Evolutionary conservation across 2,797 vertebrate species (phyloP), one percentile per base, ranked within the genome.

Genomic region (Parambassis ranga): DNA sequence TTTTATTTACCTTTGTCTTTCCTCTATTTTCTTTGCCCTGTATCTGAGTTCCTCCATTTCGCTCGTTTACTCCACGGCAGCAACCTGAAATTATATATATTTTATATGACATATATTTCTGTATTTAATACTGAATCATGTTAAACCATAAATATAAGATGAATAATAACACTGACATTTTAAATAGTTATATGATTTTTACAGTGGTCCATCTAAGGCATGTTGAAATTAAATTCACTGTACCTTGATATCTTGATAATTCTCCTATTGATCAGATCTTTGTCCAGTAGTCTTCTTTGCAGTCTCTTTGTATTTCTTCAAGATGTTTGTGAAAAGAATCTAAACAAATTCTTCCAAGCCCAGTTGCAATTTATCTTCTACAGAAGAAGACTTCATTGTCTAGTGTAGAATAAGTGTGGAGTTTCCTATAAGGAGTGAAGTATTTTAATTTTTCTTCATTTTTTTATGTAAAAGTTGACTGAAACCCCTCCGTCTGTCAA

Each of bases 1-100:
- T 38, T n/a, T n/a, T n/a, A n/a, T n/a, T 72, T 84, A 93, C 92
- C 77, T 88, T 75, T 92, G 91, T 37, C 91, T 73, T 9, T 43
- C 65, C 4, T 92, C 88, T 65, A 88, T 82, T 39, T 89, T 90
- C 20, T 67, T 76, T 14, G 70, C 76, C 75, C 92, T 76, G 10
- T 62, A 26, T 77, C 64, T 91, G 0, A 91, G 16, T 0, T 91
- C 90, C 24, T 91, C 92, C 91, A 92, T 91, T 18, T 37, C 75
- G 35, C 23, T 52, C 5, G 24, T 38, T 26, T 52, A 46, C 11
- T 39, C 26, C 20, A 7, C 64, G 23, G 35, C 36, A 14, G 9
- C 0, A 5, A 47, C 6, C 38, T 65, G 42, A 42, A 22, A 36
- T 33, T 6, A n/a, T n/a, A n/a, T n/a, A n/a, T n/a, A n/a, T n/a